Evolutionary conservation across 2,797 vertebrate species (phyloP).

Genomic region (Enoplosus armatus): DNA sequence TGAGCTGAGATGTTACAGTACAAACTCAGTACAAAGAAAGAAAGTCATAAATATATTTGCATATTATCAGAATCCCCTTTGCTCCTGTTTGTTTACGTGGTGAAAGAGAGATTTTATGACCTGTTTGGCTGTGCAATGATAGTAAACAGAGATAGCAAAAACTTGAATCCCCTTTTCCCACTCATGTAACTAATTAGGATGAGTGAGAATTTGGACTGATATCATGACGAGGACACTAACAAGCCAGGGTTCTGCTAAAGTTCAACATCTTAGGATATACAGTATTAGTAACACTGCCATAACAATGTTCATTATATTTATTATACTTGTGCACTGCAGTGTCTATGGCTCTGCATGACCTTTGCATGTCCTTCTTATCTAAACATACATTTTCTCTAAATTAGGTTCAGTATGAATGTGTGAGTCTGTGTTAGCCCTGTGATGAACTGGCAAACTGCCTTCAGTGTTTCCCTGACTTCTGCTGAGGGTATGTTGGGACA

Average conservation of each 20-base stretch:
- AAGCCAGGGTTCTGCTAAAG: conserved; percentile 6
- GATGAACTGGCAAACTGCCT: conserved; percentile 15
- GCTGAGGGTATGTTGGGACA: neutral
- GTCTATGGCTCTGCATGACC: neutral
- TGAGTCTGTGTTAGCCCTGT: neutral
- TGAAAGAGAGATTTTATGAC: neutral
- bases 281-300: neutral
- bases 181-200: neutral
- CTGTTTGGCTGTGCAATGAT: neutral
- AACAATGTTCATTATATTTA: neutral
- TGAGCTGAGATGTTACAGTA: neutral
- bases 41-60: neutral
- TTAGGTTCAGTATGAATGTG: neutral
- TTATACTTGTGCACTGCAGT: neutral
- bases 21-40: neutral
- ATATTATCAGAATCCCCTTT: neutral
- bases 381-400: neutral
- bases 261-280: neutral
- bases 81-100: conserved; percentile 8
- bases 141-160: neutral
- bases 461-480: neutral
- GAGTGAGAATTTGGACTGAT: neutral
- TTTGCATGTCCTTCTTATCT: neutral
- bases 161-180: neutral
- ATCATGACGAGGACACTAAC: neutral